phyloP scores from a whole-genome alignment of 1,140 invertebrate genomes.

The Brachionus angularis region DNA sequence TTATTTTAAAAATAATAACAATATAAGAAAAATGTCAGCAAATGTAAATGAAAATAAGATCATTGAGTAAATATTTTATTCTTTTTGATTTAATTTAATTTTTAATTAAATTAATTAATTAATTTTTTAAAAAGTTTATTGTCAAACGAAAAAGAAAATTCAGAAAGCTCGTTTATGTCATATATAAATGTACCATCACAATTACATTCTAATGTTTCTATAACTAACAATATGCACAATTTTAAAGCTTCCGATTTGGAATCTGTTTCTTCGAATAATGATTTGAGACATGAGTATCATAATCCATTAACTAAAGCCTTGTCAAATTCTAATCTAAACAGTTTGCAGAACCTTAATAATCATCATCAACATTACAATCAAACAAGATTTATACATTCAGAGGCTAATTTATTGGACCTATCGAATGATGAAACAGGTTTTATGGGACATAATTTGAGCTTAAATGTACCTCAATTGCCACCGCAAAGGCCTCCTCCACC shows the following conservation, averaged over 20 bases:
- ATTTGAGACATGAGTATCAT: not conserved
- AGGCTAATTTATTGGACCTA: slow-evolving; percentile 10
- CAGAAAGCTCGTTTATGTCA: not conserved
- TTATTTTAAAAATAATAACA: slow-evolving; percentile 28
- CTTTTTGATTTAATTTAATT: not conserved
- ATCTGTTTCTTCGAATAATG: not conserved
- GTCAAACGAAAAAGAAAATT: not conserved
- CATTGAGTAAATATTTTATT: slow-evolving; percentile 24
- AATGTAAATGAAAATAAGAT: not conserved
- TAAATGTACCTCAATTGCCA: too few relatives aligned
- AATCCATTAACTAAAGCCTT: slow-evolving; percentile 30
- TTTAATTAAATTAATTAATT: not conserved
- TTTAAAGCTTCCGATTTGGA: slow-evolving; percentile 5
- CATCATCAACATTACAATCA: not conserved
- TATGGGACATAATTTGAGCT: too few relatives aligned
- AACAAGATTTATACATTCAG: not conserved
- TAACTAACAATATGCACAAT: slow-evolving; percentile 7
- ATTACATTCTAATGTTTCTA: slow-evolving; percentile 13
- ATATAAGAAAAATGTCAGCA: not conserved
- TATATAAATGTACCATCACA: slow-evolving; percentile 28
- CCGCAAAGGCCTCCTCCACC: slow-evolving; percentile 26
- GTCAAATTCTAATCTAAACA: slow-evolving; percentile 17
- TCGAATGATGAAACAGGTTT: not conserved
- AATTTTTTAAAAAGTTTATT: slow-evolving; percentile 1
- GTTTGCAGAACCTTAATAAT: too few relatives aligned